Percentiles rank a stretch among this genome's conserved stretches.
Conservation (phyloP, 2,797 vertebrate genomes). For the Oreochromis grahami region DNA sequence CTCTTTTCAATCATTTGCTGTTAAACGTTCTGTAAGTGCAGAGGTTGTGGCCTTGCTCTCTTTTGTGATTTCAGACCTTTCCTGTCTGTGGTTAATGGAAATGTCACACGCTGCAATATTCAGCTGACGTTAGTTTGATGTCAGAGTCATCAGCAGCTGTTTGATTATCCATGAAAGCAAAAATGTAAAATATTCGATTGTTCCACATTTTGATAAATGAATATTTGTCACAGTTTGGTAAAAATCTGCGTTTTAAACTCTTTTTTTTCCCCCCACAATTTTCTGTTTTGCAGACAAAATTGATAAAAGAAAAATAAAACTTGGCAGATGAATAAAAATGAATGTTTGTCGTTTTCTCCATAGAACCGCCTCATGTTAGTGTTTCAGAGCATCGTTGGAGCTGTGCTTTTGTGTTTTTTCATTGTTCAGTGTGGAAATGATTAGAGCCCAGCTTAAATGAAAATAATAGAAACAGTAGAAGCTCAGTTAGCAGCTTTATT, state of each 20-base stretch:
- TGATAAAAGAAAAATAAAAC: background rate
- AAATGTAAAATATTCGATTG: background rate
- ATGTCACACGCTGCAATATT: rapidly evolving
- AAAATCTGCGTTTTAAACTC: rapidly evolving
- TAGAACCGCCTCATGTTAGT: rapidly evolving
- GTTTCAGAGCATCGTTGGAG: background rate
- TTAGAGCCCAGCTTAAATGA: background rate
- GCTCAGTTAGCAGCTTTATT: background rate
- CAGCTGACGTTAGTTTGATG: background rate
- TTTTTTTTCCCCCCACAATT: rapidly evolving
- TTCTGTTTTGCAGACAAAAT: background rate
- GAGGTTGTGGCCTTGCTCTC: background rate
- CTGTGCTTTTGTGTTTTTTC: background rate
- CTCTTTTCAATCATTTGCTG: rapidly evolving
- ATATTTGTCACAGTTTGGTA: background rate
- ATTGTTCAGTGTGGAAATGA: rapidly evolving
- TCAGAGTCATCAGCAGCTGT: background rate
- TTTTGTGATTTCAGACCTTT: background rate
- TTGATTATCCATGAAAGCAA: background rate
- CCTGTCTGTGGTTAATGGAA: background rate
- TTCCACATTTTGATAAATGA: background rate
- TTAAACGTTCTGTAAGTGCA: background rate
- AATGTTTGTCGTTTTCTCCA: background rate
- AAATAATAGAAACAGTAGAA: background rate
- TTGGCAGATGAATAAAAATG: background rate